Percentiles rank a stretch among this genome's conserved stretches.
These are phyloP conservation scores for Drosophila austrosaltans DNA, from an alignment of 2,888 invertebrate species.

Conservation along the genomic window DNA sequence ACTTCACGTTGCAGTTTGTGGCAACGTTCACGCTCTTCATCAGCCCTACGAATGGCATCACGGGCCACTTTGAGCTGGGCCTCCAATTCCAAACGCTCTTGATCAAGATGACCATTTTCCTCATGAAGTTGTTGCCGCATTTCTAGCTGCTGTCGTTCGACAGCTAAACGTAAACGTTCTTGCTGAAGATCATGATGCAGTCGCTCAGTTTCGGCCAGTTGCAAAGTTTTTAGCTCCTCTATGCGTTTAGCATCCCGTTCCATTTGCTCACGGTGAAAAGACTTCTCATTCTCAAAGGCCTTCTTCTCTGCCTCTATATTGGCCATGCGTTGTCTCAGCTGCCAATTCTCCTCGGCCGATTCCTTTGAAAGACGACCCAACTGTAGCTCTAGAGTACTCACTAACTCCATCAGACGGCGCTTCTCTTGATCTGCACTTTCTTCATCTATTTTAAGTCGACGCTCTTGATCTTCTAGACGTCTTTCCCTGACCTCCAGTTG, in stretches of 20 bases:
- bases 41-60: constrained; percentile 81
- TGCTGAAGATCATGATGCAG: constrained; percentile 77
- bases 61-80: constrained; percentile 82
- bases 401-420: constrained; percentile 81
- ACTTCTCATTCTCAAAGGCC: constrained; percentile 81
- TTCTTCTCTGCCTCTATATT: constrained; percentile 81
- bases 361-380: constrained; percentile 79
- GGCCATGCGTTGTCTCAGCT: constrained; percentile 81
- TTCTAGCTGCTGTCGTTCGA: constrained; percentile 80
- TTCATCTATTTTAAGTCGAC: constrained; percentile 75
- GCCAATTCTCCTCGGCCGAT: constrained; percentile 83
- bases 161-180: constrained; percentile 73
- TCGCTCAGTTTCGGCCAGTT: constrained; percentile 78
- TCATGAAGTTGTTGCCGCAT: constrained; percentile 74
- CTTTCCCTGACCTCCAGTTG: constrained; percentile 78
- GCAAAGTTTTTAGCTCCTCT: constrained; percentile 80
- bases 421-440: constrained; percentile 79
- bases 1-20: constrained; percentile 80
- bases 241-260: constrained; percentile 81
- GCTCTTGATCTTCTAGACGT: constrained; percentile 78
- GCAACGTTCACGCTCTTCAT: constrained; percentile 81
- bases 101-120: constrained; percentile 59
- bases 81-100: constrained; percentile 79
- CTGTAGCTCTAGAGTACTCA: constrained; percentile 81
- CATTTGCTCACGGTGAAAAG: constrained; percentile 80